A percentile compares a stretch with the other conserved stretches of the same genome.
phyloP scores from a whole-genome alignment of 2,888 invertebrate species.

The Lomographa bimaculata region DNA sequence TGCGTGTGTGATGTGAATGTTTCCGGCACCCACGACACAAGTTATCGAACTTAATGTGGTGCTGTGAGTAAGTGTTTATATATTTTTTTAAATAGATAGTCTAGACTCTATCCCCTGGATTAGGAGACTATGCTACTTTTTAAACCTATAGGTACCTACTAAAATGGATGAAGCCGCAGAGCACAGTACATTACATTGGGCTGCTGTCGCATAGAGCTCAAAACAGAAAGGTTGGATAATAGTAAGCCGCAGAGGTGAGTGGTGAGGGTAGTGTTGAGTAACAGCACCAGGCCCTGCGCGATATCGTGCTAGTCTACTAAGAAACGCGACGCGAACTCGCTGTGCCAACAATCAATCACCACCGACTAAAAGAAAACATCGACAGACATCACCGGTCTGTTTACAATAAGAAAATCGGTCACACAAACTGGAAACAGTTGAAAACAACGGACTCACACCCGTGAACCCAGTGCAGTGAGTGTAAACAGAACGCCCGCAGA shows the following conservation, averaged over 20 bases:
- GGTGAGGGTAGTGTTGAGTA: constrained; percentile 42
- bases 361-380: constrained; percentile 16
- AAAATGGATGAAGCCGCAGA: too few species aligned
- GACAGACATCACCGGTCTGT: neutral
- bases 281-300: constrained; percentile 26
- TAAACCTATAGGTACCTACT: too few species aligned
- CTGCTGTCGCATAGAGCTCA: too few species aligned
- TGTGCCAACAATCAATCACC: constrained; percentile 1
- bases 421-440: constrained; percentile 4
- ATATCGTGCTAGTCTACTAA: constrained; percentile 32
- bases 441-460: neutral
- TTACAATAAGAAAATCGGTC: constrained; percentile 1
- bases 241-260: constrained; percentile 11
- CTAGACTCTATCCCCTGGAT: too few species aligned
- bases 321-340: constrained; percentile 29
- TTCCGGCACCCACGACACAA: too few species aligned
- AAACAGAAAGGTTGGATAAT: constrained; percentile 28
- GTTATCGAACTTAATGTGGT: too few species aligned
- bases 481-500: constrained; percentile 14
- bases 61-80: too few species aligned
- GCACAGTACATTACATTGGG: too few species aligned
- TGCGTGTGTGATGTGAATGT: too few species aligned
- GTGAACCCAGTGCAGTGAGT: constrained; percentile 20
- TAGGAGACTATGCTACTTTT: too few species aligned
- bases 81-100: too few species aligned